Evolutionary conservation across 2,113 vertebrate genomes (phyloP), one percentile per base, ranked within the genome.

Genomic region (Sialia sialis): DNA sequence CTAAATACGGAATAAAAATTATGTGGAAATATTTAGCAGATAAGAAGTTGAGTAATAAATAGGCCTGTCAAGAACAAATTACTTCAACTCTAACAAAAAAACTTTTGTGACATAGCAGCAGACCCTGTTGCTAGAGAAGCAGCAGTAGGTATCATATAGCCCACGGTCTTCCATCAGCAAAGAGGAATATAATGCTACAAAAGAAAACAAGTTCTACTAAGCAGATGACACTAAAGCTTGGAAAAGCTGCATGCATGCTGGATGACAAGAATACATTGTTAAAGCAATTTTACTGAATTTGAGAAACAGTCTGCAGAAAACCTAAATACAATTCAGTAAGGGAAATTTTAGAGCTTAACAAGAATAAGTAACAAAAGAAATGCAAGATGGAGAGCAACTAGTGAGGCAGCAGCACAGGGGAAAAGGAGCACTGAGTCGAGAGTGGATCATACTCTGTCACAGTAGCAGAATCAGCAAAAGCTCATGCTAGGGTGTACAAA

Each of bases 391-490:
- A 84, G 51, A 96, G 68, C n/a, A 66, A 55, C 16, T 13, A 86
- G 36, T 0, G 0, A 59, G 30, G 29, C 21, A 76, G 63, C n/a
- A 83, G 36, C 13, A 63, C 7, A 38, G 55, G 3, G 7, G 32
- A 51, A 87, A 77, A 78, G 16, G 20, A 84, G n/a, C 30, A 63
- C 19, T 17, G n/a, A 74, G 43, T 51, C 2, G 4, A 15, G 12
- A 59, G 32, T 9, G 32, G 67, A 55, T 39, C 39, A 56, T 17
- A 55, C 21, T 51, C 10, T 22, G 34, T 26, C 72, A 68, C 22
- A 34, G 6, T 9, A 34, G 20, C 27, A 84, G 79, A 81, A 67
- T 36, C 43, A 59, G n/a, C 41, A 64, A 77, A 75, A 76, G 18
- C 19, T 72, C 41, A 19, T 16, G 14, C 46, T 66, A 54, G 34